These are phyloP conservation scores for Onchidella celtica DNA, from an alignment of 2,888 invertebrate genomes.

Conservation along the genomic window DNA sequence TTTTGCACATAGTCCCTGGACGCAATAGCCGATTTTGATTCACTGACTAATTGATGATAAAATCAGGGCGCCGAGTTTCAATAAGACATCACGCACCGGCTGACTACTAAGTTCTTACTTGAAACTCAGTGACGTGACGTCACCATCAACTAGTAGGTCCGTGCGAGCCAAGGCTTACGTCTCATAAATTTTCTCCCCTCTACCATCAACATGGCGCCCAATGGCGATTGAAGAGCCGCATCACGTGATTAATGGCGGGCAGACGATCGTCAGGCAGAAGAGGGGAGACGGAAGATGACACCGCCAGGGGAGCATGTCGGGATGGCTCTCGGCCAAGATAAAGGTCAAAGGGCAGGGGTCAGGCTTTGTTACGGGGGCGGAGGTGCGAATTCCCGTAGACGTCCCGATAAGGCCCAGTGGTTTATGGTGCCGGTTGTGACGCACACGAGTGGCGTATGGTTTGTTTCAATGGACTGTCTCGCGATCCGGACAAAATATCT, in stretches of 20 bases:
- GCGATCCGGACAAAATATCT: neutral
- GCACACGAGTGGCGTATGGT: conserved; percentile 1
- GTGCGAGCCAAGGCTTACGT: neutral
- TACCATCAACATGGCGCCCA: neutral
- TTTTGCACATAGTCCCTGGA: too few species aligned
- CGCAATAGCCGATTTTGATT: too few species aligned
- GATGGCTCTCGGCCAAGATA: neutral
- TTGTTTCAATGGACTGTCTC: neutral
- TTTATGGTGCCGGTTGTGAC: neutral
- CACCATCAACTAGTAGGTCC: neutral
- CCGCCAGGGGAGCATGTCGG: neutral
- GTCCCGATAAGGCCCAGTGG: neutral
- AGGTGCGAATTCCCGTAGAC: conserved; percentile 6
- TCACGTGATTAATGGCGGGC: conserved; percentile 17
- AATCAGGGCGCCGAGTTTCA: too few species aligned
- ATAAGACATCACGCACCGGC: too few species aligned
- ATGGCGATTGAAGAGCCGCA: neutral
- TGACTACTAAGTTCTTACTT: too few species aligned
- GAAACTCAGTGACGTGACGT: too few species aligned
- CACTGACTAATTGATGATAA: too few species aligned
- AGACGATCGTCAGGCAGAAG: neutral
- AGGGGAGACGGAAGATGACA: conserved; percentile 7
- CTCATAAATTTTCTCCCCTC: neutral
- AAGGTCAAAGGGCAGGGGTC: conserved; percentile 28
- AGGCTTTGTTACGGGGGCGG: conserved; percentile 14